phyloP scores from a whole-genome alignment of 2,113 vertebrate species.

The Neogobius melanostomus region DNA sequence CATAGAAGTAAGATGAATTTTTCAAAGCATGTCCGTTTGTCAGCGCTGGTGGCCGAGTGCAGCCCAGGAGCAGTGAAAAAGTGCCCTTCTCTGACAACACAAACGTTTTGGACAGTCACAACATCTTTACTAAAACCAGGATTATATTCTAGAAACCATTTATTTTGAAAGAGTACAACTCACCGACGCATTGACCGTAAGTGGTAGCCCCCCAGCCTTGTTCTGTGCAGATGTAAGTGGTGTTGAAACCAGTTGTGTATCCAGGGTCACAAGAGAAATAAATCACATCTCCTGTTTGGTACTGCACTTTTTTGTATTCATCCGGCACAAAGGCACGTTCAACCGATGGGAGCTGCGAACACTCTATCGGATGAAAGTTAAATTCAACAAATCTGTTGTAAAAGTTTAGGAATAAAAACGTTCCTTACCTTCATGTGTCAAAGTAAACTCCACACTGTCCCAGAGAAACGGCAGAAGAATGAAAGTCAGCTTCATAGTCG shows the following conservation, averaged over 20 bases:
- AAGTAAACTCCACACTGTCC: not conserved
- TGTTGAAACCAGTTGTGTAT: conserved; percentile 29
- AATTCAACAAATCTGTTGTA: not conserved
- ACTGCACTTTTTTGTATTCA: conserved; percentile 14
- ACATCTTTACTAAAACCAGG: not conserved
- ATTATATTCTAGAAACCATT: not conserved
- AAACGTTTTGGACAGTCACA: not conserved
- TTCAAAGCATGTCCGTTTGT: no score
- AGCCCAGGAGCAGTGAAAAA: no score
- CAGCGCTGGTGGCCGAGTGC: no score
- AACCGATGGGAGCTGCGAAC: conserved; percentile 27
- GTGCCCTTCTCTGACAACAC: not conserved
- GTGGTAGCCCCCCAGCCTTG: not conserved
- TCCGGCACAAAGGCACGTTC: conserved; percentile 12
- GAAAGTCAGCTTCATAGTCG: not conserved
- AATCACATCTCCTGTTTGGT: conserved; percentile 19
- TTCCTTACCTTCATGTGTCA: not conserved
- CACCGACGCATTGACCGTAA: conserved; percentile 24
- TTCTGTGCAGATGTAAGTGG: conserved; percentile 20
- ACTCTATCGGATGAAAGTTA: conserved; percentile 17
- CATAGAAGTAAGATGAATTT: no score
- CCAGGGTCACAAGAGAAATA: conserved; percentile 38
- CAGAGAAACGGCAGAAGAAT: not conserved
- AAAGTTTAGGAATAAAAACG: not conserved
- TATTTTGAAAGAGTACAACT: conserved; percentile 8